Evolutionary conservation across 2,888 invertebrate genomes (phyloP), one percentile per base, ranked within the genome.

Genomic region (Pristionchus arcanus): DNA sequence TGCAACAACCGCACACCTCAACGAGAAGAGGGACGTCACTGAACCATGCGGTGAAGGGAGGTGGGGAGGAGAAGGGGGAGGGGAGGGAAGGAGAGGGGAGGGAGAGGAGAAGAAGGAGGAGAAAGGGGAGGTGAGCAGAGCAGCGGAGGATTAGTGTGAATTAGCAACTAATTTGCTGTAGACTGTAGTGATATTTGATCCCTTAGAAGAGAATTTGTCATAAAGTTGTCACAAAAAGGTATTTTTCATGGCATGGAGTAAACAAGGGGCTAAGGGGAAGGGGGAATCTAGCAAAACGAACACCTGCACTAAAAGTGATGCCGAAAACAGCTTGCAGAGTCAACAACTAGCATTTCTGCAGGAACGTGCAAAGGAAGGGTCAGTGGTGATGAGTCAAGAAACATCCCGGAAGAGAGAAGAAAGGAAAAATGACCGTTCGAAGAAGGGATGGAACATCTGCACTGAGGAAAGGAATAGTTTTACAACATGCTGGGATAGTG

Each of bases 1-100:
- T 42, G 53, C 81, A 49, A 37, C 37, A n/a, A n/a, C n/a, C n/a
- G n/a, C 15, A 16, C 19, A 37, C 68, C 21, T 81, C 49, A 49
- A 2, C n/a, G 49, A 49, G 81, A 2, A 49, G 13, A 49, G 13
- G 81, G 53, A 81, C 81, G 81, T 53, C 81, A 81, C 81, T 81
- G 81, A 81, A 49, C 81, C 81, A 81, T 81, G 81, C 81, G 81
- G 81, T 81, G 31, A 9, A 81, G 37, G 16, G 31, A 42, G 19
- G 63, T 59, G 55, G 42, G 59, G n/a, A 34, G 42, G 85, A 85
- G 63, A 21, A 21, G 19, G 31, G 34, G 85, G 31, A 49, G n/a
- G n/a, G 28, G 77, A 31, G 42, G 59, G 25, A 11, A 59, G 55
- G 49, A 77, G n/a, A 19, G 68, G 53, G 19, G 28, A 21, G 28